Evolutionary conservation across 2,797 vertebrate species (phyloP), one percentile per base, ranked within the genome.

Genomic region (Aulostomus chinensis): DNA sequence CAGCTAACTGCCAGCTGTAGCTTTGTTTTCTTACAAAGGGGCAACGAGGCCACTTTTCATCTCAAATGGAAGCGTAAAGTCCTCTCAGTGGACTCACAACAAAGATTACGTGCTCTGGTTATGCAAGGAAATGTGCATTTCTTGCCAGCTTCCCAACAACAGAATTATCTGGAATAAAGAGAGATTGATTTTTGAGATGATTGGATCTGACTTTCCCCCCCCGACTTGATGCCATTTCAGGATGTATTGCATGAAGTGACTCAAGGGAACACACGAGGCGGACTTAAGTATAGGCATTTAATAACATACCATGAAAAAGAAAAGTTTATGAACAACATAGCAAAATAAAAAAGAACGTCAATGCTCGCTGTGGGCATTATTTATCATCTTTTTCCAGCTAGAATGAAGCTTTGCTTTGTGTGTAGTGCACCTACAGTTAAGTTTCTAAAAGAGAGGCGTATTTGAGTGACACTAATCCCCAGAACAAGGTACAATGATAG

Each of bases 221-320:
- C 26, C 10, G n/a, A n/a, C n/a, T n/a, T 58, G 22, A 52, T 32
- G 22, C 11, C 13, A 12, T 1, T 59, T 14, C 13, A 14, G n/a
- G 22, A 52, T 14, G 18, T 39, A n/a, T 31, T 33, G 9, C 22
- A 45, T 5, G 1, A 53, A 55, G 29, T 18, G 28, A 39, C 35
- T 38, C n/a, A 46, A 67, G 8, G 11, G n/a, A 73, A 22, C 14
- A 7, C 26, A 39, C 1, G 37, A 14, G 11, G 24, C 9, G 34
- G 47, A 52, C 68, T 81, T 52, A 61, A 75, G 78, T 50, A 66
- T 49, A 47, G 37, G 52, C 57, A 63, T 90, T 89, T 90, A 89
- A 83, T 90, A 53, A 58, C 76, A 63, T 48, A 8, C 56, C 63
- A 74, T 76, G 46, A 61, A 85, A 85, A 80, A n/a, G n/a, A n/a